phyloP scores from a whole-genome alignment of 2,888 invertebrate species.

The Drosophila cracens region DNA sequence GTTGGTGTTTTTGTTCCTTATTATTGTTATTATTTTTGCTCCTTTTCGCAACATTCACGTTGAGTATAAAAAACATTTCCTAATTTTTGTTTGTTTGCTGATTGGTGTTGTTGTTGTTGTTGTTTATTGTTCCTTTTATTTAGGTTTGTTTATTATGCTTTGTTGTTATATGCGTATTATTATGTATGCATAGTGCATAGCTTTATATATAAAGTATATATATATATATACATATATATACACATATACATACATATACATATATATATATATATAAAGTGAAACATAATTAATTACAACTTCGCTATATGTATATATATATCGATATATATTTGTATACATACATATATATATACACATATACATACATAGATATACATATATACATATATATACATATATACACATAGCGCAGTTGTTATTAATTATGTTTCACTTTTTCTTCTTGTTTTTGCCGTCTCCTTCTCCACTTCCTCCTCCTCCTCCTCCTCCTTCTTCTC shows the following conservation, averaged over 20 bases:
- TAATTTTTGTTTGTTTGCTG: slow-evolving; percentile 21
- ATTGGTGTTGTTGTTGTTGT: slow-evolving; percentile 22
- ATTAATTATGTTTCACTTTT: slow-evolving; percentile 45
- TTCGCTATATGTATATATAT: too few species aligned
- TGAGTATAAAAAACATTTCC: slow-evolving; percentile 23
- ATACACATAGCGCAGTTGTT: slow-evolving; percentile 52
- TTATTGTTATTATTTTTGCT: slow-evolving; percentile 4
- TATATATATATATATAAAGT: slow-evolving; percentile 27
- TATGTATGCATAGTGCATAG: slow-evolving; percentile 56
- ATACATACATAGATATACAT: slow-evolving; percentile 1
- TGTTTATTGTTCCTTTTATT: slow-evolving; percentile 11
- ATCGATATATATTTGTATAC: too few species aligned
- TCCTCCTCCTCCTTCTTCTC: slow-evolving; percentile 11
- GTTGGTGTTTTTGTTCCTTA: background rate
- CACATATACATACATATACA: background rate
- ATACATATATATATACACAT: slow-evolving; percentile 39
- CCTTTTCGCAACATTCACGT: slow-evolving; percentile 19
- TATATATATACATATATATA: background rate
- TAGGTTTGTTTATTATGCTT: slow-evolving; percentile 25
- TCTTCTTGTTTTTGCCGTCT: slow-evolving; percentile 21
- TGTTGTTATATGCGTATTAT: slow-evolving; percentile 27
- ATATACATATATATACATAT: slow-evolving; percentile 27
- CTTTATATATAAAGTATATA: slow-evolving; percentile 22
- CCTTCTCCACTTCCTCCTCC: slow-evolving; percentile 17
- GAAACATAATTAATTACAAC: too few species aligned